phyloP scores from a whole-genome alignment of 2,888 invertebrate species.

The Mimumesa dahlbomi region DNA sequence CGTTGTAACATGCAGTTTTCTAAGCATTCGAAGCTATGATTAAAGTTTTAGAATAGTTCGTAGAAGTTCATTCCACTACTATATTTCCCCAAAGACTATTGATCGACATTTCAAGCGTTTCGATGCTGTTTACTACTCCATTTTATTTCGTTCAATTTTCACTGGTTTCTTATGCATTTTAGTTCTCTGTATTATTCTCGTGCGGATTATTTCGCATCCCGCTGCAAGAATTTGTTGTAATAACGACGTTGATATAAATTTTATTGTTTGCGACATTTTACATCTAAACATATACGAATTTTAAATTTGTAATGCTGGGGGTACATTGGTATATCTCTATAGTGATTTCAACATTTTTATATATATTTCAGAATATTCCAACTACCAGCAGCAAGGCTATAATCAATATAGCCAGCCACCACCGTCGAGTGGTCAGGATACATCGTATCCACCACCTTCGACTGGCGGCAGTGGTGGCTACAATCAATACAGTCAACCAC shows the following conservation, averaged over 20 bases:
- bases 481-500: constrained; percentile 78
- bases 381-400: constrained; percentile 76
- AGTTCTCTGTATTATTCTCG: not conserved
- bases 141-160: constrained; percentile 11
- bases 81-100: constrained; percentile 22
- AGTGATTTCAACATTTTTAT: too few relatives aligned
- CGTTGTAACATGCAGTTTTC: too few relatives aligned
- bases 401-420: constrained; percentile 77
- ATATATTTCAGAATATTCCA: constrained; percentile 74
- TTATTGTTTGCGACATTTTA: too few relatives aligned
- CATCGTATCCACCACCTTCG: constrained; percentile 78
- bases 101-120: constrained; percentile 43
- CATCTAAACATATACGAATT: too few relatives aligned
- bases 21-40: too few relatives aligned
- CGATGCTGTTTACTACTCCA: constrained; percentile 19
- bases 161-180: not conserved
- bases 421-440: constrained; percentile 73
- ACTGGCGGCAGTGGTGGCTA: constrained; percentile 70
- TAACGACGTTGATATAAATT: too few relatives aligned
- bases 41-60: too few relatives aligned
- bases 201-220: not conserved
- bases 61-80: not conserved
- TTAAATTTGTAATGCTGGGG: too few relatives aligned
- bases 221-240: too few relatives aligned
- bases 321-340: too few relatives aligned